Percentiles rank a stretch among this genome's conserved stretches.
Evolutionary conservation across 2,113 vertebrate genomes (phyloP).

Genomic region (Lethenteron camtschaticum): DNA sequence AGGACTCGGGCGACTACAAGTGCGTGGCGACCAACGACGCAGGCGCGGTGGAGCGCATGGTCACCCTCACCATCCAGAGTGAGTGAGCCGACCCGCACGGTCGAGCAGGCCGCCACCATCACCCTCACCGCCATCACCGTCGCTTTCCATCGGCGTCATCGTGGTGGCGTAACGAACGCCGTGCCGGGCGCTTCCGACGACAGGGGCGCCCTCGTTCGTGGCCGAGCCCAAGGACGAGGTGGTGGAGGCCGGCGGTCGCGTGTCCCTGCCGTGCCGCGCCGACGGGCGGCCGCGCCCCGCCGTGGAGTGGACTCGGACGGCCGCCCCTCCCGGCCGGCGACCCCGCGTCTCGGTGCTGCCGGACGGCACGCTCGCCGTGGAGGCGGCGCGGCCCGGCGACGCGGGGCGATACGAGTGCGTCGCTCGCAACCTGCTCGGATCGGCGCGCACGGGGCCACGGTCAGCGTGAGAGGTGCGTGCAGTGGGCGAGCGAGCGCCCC

Average conservation of each 20-base stretch:
- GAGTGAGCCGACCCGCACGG: conserved; percentile 17
- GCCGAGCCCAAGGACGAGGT: conserved; percentile 39
- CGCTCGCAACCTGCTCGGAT: conserved; percentile 64
- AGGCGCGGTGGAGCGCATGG: conserved; percentile 49
- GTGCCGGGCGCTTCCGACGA: background rate
- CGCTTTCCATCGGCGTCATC: too few species aligned
- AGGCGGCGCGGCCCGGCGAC: conserved; percentile 42
- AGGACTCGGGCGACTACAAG: conserved; percentile 76
- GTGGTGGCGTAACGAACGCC: too few species aligned
- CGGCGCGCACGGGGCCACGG: conserved; percentile 31
- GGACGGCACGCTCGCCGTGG: conserved; percentile 45
- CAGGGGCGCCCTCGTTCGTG: conserved; percentile 49
- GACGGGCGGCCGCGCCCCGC: conserved; percentile 45
- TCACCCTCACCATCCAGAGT: conserved; percentile 64
- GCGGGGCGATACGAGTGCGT: conserved; percentile 63
- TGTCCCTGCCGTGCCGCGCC: conserved; percentile 53
- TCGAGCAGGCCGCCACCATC: too few species aligned
- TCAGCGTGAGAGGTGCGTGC: conserved; percentile 41
- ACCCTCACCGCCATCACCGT: too few species aligned
- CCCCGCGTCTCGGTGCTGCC: conserved; percentile 27
- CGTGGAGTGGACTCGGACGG: conserved; percentile 48
- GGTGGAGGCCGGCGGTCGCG: conserved; percentile 37
- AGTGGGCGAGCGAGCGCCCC: too few species aligned
- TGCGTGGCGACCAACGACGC: conserved; percentile 78
- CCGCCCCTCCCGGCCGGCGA: conserved; percentile 18